Evolutionary conservation across 1,140 invertebrate genomes (phyloP).

Genomic region (Bombyx mori): ASM3026992v2 NC_085129.1:6465501-6466000

Average conservation of each 20-base stretch:
- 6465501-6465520: neutral
- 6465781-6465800: constrained; percentile 39
- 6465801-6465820: constrained; percentile 25
- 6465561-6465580: neutral
- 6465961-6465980: no score
- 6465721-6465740: constrained; percentile 38
- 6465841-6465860: no score
- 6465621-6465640: no score
- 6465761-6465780: constrained; percentile 39
- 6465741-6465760: constrained; percentile 42
- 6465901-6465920: no score
- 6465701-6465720: constrained; percentile 50
- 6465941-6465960: no score
- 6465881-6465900: neutral
- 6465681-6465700: constrained; percentile 39
- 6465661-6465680: constrained; percentile 35
- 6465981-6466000: no score
- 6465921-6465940: no score
- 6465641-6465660: constrained; percentile 27
- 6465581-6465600: no score
- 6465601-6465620: no score
- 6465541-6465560: constrained; percentile 5
- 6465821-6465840: constrained; percentile 23
- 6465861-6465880: neutral
- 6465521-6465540: neutral